Evolutionary conservation across 2,113 vertebrate species (phyloP), one percentile per base, ranked within the genome.

Genomic region (Sceloporus tristichus): DNA sequence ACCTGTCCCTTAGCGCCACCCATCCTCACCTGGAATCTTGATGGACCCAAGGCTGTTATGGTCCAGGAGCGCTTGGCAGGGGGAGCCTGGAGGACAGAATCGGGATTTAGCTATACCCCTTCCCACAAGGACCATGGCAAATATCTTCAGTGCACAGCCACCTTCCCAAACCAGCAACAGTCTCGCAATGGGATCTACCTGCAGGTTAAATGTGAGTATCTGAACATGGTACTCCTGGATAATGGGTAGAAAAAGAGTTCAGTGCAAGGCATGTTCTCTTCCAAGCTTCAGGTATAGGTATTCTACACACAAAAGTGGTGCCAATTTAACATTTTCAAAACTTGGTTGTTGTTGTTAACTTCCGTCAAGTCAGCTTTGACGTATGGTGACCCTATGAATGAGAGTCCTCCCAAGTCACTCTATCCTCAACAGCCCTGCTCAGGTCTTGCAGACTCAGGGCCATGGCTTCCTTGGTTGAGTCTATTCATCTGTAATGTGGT

Each of bases 181-280:
- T 29, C 90, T 38, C 53, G 86, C 5, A 65, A 29, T 2, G 27
- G 68, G 0, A 93, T 84, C 71, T 87, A 95, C 65, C 86, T 97
- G 40, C 95, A 95, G 42, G 94, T 97, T 40, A 96, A 94, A 66
- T 98, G 97, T 97, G 91, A 95, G 96, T 88, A 5, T 25, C 59
- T n/a, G 9, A 59, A 18, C 14, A 9, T 5, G 18, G 21, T 19
- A 40, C 4, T 59, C 29, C 19, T 11, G 29, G 54, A 18, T 25
- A 29, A 21, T 62, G 59, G 59, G 59, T 62, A 62, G 59, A 16
- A 3, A 16, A 62, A 18, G 8, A 3, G 11, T 38, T 8, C 9
- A 27, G 23, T 18, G 2, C 9, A 42, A 25, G n/a, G 19, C 2
- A 23, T 59, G 53, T 19, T 65, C n/a, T 38, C 79, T 62, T 65